Evolutionary conservation across 2,797 vertebrate genomes (phyloP).

Genomic region (Glyptemys insculpta): DNA sequence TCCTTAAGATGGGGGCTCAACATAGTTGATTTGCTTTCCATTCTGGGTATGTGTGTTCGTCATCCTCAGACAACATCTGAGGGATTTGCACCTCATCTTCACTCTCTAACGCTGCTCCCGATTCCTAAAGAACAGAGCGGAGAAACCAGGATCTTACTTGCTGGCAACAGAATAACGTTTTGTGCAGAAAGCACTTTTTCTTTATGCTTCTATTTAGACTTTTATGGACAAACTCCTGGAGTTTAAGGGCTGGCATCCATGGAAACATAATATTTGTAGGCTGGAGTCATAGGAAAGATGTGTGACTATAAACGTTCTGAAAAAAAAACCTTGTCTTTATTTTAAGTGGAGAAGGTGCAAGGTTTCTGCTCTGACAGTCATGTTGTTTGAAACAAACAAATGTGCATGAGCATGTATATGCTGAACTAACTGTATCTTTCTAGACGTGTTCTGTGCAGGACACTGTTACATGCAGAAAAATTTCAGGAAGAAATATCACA

Average conservation of each 20-base stretch:
- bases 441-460: background rate
- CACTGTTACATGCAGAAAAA: background rate
- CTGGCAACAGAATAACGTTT: background rate
- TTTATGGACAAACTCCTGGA: background rate
- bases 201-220: background rate
- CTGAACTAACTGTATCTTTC: background rate
- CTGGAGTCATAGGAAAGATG: background rate
- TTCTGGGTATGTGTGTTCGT: constrained; percentile 3
- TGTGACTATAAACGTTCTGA: background rate
- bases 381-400: background rate
- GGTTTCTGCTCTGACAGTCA: background rate
- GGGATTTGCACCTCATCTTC: constrained; percentile 11
- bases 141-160: background rate
- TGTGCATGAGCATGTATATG: background rate
- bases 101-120: background rate
- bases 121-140: background rate
- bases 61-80: background rate
- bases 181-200: background rate
- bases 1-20: background rate
- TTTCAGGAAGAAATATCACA: background rate
- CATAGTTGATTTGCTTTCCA: background rate
- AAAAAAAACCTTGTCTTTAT: background rate
- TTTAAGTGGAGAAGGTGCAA: background rate
- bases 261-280: constrained; percentile 70
- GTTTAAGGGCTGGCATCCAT: constrained; percentile 24